Evolutionary conservation across 2,797 vertebrate genomes (phyloP).

Genomic region (Rhyacichthys aspro): DNA sequence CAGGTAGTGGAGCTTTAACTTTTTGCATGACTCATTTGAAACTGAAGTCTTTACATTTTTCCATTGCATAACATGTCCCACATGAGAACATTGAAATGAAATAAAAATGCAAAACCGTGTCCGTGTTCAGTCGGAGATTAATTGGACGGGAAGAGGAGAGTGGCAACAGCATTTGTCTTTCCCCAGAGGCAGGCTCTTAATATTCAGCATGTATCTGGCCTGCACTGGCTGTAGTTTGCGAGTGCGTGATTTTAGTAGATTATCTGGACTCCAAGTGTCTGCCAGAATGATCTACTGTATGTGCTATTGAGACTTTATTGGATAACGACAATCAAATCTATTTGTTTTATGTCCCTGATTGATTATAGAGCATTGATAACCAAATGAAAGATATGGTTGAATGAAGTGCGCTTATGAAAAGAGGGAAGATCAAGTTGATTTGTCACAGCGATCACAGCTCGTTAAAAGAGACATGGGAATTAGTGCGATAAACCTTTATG

Average conservation of each 20-base stretch:
- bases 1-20: too few relatives aligned
- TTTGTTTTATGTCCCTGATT: slow-evolving; percentile 69
- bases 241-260: slow-evolving; percentile 60
- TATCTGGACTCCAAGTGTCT: slow-evolving; percentile 54
- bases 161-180: slow-evolving; percentile 58
- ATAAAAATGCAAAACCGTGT: slow-evolving; percentile 20
- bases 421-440: slow-evolving; percentile 67
- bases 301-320: slow-evolving; percentile 47
- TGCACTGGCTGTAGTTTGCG: slow-evolving; percentile 40
- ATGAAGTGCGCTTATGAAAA: slow-evolving; percentile 61
- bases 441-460: slow-evolving; percentile 60
- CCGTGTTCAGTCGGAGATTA: slow-evolving; percentile 44
- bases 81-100: slow-evolving; percentile 16
- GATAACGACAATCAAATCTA: slow-evolving; percentile 64
- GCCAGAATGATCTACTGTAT: slow-evolving; percentile 58
- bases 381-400: slow-evolving; percentile 70
- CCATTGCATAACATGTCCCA: background rate
- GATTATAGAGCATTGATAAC: slow-evolving; percentile 75
- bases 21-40: slow-evolving; percentile 1
- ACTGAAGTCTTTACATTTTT: background rate
- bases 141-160: slow-evolving; percentile 54
- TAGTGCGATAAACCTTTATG: slow-evolving; percentile 73
- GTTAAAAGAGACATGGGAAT: slow-evolving; percentile 61
- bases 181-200: slow-evolving; percentile 47
- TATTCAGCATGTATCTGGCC: slow-evolving; percentile 48